A percentile compares a stretch with the other conserved stretches of the same genome.
phyloP scores from a whole-genome alignment of 2,888 invertebrate genomes.

The Ametastegia equiseti region DNA sequence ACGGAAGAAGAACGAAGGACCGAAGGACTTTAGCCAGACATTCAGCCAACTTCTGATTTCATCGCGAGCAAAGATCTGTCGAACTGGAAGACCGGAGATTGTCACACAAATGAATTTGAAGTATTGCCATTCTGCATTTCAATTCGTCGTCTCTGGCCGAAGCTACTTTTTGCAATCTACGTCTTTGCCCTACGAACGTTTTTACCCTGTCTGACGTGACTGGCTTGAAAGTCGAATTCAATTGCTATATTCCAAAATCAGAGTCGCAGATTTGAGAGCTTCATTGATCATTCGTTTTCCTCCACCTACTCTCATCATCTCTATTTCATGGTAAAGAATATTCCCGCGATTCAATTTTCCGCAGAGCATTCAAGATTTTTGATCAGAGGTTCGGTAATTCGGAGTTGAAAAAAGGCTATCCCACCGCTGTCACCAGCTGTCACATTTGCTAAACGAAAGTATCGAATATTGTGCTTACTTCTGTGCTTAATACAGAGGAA shows the following conservation, averaged over 20 bases:
- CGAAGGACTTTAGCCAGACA: slow-evolving; percentile 42
- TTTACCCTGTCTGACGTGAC: slow-evolving; percentile 12
- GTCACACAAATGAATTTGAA: slow-evolving; percentile 65
- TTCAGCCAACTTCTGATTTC: slow-evolving; percentile 58
- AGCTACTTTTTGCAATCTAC: not conserved
- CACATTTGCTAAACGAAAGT: not conserved
- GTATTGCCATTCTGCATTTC: slow-evolving; percentile 64
- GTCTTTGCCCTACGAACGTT: not conserved
- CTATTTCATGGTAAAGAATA: not conserved
- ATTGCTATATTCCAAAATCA: slow-evolving; percentile 26
- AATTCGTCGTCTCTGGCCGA: slow-evolving; percentile 57
- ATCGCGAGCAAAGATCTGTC: slow-evolving; percentile 50
- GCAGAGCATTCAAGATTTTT: not conserved
- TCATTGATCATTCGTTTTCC: not conserved
- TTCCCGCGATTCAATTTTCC: not conserved
- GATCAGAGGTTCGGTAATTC: too few species aligned
- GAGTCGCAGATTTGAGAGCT: not conserved
- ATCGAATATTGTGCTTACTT: not conserved
- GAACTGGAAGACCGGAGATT: slow-evolving; percentile 62
- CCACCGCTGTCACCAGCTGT: not conserved
- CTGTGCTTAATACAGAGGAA: not conserved
- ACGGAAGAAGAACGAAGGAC: slow-evolving; percentile 36
- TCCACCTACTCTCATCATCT: too few species aligned
- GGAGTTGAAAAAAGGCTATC: not conserved
- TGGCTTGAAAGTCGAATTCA: not conserved